Evolutionary conservation across 2,888 invertebrate species (phyloP).

Genomic region (Thysanoteuthis rhombus): DNA sequence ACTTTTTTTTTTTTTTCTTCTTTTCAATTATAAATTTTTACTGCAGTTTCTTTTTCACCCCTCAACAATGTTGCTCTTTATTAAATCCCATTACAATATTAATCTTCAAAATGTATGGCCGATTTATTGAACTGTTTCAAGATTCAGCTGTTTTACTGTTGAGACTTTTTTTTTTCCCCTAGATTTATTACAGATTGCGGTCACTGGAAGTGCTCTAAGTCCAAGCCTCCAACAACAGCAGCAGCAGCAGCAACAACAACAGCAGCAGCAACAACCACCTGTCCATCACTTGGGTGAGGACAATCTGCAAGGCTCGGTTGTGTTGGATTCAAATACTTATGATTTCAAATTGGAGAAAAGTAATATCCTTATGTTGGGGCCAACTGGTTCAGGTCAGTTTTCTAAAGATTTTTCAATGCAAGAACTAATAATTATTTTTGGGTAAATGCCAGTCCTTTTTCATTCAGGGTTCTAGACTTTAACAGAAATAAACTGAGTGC

Average conservation of each 20-base stretch:
- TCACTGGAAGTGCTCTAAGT: slow-evolving; percentile 76
- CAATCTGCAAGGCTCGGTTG: slow-evolving; percentile 39
- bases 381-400: slow-evolving; percentile 84
- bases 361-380: slow-evolving; percentile 94
- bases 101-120: no score
- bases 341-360: slow-evolving; percentile 81
- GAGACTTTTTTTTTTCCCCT: slow-evolving; percentile 42
- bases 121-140: no score
- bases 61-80: no score
- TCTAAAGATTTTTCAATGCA: background rate
- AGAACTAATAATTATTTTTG: no score
- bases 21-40: no score
- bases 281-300: background rate
- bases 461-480: no score
- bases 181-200: slow-evolving; percentile 89
- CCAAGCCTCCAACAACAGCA: slow-evolving; percentile 41
- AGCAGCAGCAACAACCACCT: slow-evolving; percentile 48
- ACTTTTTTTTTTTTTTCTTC: no score
- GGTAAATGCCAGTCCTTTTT: no score
- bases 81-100: no score
- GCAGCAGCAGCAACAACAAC: slow-evolving; percentile 43
- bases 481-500: no score
- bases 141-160: background rate
- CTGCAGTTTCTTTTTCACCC: no score
- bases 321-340: slow-evolving; percentile 53